Evolutionary conservation across 2,797 vertebrate genomes (phyloP).

Genomic region (Trachurus trachurus): DNA sequence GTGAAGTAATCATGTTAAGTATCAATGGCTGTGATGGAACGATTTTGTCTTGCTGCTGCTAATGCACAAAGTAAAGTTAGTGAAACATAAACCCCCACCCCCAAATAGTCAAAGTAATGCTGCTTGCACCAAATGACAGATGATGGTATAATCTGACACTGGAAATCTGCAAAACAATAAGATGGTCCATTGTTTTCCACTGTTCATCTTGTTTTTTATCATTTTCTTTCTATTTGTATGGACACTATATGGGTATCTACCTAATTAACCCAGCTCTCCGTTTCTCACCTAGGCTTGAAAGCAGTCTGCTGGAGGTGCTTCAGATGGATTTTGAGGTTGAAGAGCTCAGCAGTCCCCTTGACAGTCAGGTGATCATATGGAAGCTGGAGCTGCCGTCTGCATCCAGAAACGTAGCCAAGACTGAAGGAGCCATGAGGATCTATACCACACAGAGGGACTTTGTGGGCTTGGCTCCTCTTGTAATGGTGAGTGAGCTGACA

Average conservation of each 20-base stretch:
- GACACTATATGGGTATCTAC: not conserved
- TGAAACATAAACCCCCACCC: conserved; percentile 2
- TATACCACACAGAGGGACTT: conserved; percentile 92
- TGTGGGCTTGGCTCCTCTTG: conserved; percentile 90
- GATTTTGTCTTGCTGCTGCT: conserved; percentile 14
- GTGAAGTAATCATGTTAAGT: conserved; percentile 49
- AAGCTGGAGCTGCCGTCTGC: conserved; percentile 90
- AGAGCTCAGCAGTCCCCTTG: conserved; percentile 86
- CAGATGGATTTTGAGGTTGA: conserved; percentile 94
- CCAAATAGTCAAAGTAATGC: not conserved
- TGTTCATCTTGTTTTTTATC: not conserved
- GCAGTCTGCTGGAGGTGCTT: conserved; percentile 89
- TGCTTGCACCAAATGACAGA: not conserved
- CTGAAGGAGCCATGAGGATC: conserved; percentile 92
- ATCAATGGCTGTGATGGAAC: conserved; percentile 20
- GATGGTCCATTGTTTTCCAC: not conserved
- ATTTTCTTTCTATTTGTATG: not conserved
- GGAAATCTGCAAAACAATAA: not conserved
- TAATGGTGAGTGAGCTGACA: conserved; percentile 90
- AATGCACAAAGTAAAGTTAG: conserved; percentile 9
- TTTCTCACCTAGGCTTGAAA: conserved; percentile 73
- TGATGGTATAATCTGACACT: not conserved
- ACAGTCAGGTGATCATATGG: conserved; percentile 94
- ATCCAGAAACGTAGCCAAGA: conserved; percentile 77
- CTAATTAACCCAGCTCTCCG: conserved; percentile 21